Evolutionary conservation across 2,888 invertebrate species (phyloP), one percentile per base, ranked within the genome.

Genomic region (Watsonalla binaria): DNA sequence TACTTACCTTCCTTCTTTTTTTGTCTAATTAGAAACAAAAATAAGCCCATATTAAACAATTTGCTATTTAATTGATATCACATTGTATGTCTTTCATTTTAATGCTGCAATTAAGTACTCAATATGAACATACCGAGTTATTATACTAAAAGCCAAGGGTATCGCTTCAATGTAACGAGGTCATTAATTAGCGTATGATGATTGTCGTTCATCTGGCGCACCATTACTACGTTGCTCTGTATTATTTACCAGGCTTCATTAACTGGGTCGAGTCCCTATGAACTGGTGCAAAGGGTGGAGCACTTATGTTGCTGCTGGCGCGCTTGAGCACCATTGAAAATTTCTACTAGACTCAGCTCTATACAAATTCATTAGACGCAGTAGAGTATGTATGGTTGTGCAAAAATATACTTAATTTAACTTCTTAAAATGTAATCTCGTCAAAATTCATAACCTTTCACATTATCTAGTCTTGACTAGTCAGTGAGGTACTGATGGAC

Each of bases 261-360:
- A 87, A 82, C 74, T 87, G 61, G 88, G 87, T 86, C 84, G 80
- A 83, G 83, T 62, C 70, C 72, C 73, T 63, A 70, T 66, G 68
- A 76, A 70, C 73, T 72, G 70, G 61, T 68, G 65, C 70, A 72
- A 66, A 67, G 65, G 63, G 57, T 65, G 61, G 57, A 45, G 58
- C 51, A 54, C 24, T 47, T 47, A 47, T 24, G 11, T 24, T 47
- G 46, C 14, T 6, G 6, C 46, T 46, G 14, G 6, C 9, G 14
- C 6, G 46, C 24, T 13, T 11, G 9, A 42, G 42, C 9, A 11
- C 42, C 11, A 11, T 42, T 42, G 42, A 42, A 8, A 11, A 7
- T 37, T 2, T 37, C 42, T 11, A 11, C 42, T 42, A 11, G 2
- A 11, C 42, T 11, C 11, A 11, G 11, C 8, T 42, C 8, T 42